Evolutionary conservation across 2,797 vertebrate species (phyloP), one percentile per base, ranked within the genome.

Genomic region (Cyclopterus lumpus): DNA sequence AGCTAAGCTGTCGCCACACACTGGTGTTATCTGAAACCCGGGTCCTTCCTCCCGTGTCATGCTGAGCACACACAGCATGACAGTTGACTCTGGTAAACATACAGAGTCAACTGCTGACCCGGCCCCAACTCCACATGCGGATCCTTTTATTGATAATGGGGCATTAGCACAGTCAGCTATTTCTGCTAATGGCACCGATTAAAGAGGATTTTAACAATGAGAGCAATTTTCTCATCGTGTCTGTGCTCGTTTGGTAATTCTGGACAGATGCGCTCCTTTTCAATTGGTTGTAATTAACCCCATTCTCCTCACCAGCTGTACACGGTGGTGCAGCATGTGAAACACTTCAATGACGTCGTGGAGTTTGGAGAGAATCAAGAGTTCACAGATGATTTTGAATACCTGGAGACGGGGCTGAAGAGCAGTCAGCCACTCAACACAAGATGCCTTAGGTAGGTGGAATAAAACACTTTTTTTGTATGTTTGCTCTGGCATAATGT

Each of bases 321-420:
- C 94, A 99, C 98, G 2, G 98, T 99, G 92, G 97, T 99, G 93
- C 98, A 99, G 92, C 98, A 99, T 53, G 98, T 99, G 91, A 99
- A 99, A 92, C 97, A 99, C 95, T 99, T 99, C 96, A 99, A 99
- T 79, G 98, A 99, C 73, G 98, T 99, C 77, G 98, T 99, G 91
- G 98, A 99, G 94, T 99, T 99, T 81, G 98, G 98, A 78, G 98
- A 99, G 89, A 99, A 99, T 94, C 98, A 99, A 91, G 98, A 99
- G 93, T 99, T 99, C 94, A 99, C 97, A n/a, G 98, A 99, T 86
- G 98, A 99, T 92, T 99, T 99, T 92, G 98, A 99, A 91, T 99
- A 99, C 93, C 94, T 99, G 93, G 95, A 99, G 93, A 98, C 98
- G 22, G 98, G 98, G 87, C 94, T 99, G 90, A 99, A 99, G 95